Evolutionary conservation across 1,140 invertebrate species (phyloP), one percentile per base, ranked within the genome.

Genomic region (Scaptomyza hsui): DNA sequence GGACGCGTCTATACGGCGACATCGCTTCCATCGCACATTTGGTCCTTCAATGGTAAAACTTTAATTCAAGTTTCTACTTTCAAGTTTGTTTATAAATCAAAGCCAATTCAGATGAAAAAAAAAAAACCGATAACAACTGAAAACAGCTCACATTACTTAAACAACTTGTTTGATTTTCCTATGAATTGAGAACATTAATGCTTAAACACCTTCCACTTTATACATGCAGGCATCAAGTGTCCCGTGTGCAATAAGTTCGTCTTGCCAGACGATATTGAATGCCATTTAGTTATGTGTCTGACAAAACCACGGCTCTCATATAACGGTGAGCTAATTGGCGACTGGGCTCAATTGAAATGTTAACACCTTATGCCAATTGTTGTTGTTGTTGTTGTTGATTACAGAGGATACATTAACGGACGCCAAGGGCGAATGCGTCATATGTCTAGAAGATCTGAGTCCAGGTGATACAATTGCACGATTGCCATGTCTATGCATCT

Each of bases 401-500:
- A 13, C 48, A 99, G 98, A 99, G 95, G 98, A 99, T 93, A 94
- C 98, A 79, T 93, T 99, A 92, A 95, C 94, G 67, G 98, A 99
- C 92, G 95, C 98, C 88, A 99, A 99, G 92, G 97, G 96, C 49
- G 98, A 99, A 94, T 99, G 98, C 94, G 97, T 99, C 67, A 99
- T 99, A 92, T 99, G 98, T 93, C 95, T 99, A 85, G 98, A 99
- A 92, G 98, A 99, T 89, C 94, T 99, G 89, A 94, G 94, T 90
- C 95, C 97, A 90, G 98, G 98, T 60, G 96, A 99, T 93, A 97
- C 97, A 74, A 99, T 99, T 92, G 98, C 98, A 75, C 95, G 98
- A 90, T 94, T 99, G 92, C 98, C 98, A 89, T 99, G 98, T 94
- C 95, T 99, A 75, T 99, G 98, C 95, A 98, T 99, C 94, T 99